Base-by-base conservation (phyloP, 1,140 invertebrate species). In the Venustaconcha ellipsiformis region DNA sequence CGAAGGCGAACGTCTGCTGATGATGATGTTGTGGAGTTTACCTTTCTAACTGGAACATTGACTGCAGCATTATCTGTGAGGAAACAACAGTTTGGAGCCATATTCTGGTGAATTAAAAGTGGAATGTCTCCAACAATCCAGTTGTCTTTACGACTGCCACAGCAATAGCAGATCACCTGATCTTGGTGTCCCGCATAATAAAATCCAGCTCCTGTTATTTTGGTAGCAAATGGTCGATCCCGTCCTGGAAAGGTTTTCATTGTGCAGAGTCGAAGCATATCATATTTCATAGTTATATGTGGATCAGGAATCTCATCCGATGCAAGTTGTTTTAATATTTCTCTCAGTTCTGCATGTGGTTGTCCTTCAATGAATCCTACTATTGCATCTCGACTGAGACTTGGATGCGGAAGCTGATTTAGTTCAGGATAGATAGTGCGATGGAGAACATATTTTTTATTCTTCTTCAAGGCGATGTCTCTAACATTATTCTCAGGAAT, bases 141-240 rank as follows among this genome's bases (percentile, higher is more conserved):
- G 18, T 68, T 69, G 11, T 55, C 55, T 55, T 20, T 69, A 37
- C 73, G 57, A 14, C 48, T 14, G 13, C 57, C 73, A 48, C 73
- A 75, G 37, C 73, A 73, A 73, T 73, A 75, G 18, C 73, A 75
- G 4, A 75, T 57, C 0, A 75, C 73, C n/a, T 75, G 67, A 18
- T 75, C 73, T 8, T 26, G 59, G 18, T n/a, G 56, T 55, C 48
- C 57, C 0, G 73, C 73, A 48, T 69, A 75, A 48, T 68, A 74
- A 59, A 74, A 74, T 14, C 72, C 72, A 48, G 72, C 72, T 68
- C 68, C 15, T 14, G 72, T 67, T 26, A 74, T n/a, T 69, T 48
- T 69, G 17, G 58, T 63, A 14, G 63, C 58, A 58, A 20, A 75
- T 18, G 72, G 72, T 57, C 69, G 67, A 17, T 68, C 64, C 17